Evolutionary conservation across 1,140 invertebrate species (phyloP), one percentile per base, ranked within the genome.

Genomic region (Aphaenogaster rudis): DNA sequence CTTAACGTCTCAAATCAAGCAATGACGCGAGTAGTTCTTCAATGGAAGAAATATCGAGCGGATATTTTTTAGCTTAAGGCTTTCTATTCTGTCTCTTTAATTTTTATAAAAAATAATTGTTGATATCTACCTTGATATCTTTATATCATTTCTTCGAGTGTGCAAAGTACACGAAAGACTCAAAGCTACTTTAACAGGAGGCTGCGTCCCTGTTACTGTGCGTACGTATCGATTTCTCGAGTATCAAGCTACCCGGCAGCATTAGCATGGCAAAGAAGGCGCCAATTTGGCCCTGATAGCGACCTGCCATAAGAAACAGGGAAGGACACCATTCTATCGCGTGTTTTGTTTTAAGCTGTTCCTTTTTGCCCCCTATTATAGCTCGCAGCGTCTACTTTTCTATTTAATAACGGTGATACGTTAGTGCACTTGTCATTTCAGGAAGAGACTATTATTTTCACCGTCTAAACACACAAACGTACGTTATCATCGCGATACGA

Each of bases 231-330:
- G 91, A 93, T 91, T 88, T 86, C 86, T 85, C 59, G 79, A 54
- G 79, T 86, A 89, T 88, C 76, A 69, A 64, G 86, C 74, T 39
- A 15, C 57, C 8, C 66, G 54, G 21, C 45, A 42, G 66, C 90
- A 92, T 92, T 92, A 92, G 90, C 88, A 93, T 93, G 86, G 87
- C 89, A 93, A 93, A 93, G 92, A 91, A 89, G 66, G 88, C 92
- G 93, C 82, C 90, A 92, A 93, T 93, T 93, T 93, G 45, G 82
- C 39, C 61, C 54, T 79, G 86, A 91, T 88, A 88, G 86, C 59
- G 36, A 59, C 57, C 36, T 72, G 50, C 48, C 17, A 15, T 21
- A 15, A 39, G 48, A 74, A 36, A 48, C 52, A 82, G 69, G 54
- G 7, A 76, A 84, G 67, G 69, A 76, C 39, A 84, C 33, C 45